Conservation (phyloP, 2,113 vertebrate genomes). For the Stictonetta naevosa region DNA sequence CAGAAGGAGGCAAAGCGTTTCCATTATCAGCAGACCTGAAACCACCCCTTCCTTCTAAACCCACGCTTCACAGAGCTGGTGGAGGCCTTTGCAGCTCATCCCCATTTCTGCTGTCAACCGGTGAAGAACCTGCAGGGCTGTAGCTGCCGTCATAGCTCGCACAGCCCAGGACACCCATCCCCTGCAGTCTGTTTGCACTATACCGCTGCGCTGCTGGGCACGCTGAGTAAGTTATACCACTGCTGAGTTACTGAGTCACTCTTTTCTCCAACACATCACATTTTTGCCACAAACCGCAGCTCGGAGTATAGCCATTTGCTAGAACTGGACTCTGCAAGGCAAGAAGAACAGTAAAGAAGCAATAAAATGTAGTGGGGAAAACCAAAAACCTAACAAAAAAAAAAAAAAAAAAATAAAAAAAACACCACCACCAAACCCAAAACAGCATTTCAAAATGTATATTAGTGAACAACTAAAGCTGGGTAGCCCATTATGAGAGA, state of each 20-base stretch:
- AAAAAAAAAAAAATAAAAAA: background rate
- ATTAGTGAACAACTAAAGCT: background rate
- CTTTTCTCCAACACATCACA: background rate
- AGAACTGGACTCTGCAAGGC: background rate
- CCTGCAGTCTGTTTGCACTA: background rate
- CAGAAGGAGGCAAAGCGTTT: background rate
- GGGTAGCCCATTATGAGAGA: background rate
- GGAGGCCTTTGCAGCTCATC: background rate
- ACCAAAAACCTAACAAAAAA: background rate
- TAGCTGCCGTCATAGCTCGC: background rate
- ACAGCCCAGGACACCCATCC: background rate
- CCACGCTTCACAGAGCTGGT: background rate
- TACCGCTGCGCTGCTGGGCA: background rate
- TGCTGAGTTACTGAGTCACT: background rate
- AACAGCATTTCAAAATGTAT: background rate
- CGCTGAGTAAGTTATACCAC: rapidly evolving
- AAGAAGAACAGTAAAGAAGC: background rate
- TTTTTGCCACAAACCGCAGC: background rate
- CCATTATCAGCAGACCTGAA: background rate
- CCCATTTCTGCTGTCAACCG: background rate
- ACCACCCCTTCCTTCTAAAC: background rate
- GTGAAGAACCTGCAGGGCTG: background rate
- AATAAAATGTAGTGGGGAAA: background rate
- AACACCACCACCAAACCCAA: background rate
- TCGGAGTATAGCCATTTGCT: background rate